These are phyloP conservation scores for Dreissena rostriformis DNA, from an alignment of 1,140 invertebrate genomes.

Conservation along the genomic window DNA sequence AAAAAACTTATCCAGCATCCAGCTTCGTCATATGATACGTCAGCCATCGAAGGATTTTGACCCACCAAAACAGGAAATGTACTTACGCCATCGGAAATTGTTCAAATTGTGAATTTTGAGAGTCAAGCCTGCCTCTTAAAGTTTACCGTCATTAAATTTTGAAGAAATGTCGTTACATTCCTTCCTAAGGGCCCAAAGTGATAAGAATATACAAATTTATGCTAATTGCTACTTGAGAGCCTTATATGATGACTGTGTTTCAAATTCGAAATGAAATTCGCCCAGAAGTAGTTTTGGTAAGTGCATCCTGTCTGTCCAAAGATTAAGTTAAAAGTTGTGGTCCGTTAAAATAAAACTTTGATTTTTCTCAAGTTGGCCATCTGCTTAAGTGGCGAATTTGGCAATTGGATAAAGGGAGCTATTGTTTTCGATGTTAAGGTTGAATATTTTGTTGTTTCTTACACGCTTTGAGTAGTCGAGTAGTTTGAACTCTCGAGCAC, in stretches of 20 bases:
- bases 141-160: constrained; percentile 54
- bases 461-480: no score
- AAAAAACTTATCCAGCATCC: not conserved
- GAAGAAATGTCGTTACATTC: constrained; percentile 44
- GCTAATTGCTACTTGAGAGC: constrained; percentile 46
- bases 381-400: not conserved
- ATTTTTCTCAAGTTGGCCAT: not conserved
- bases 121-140: constrained; percentile 39
- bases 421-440: no score
- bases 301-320: constrained; percentile 39
- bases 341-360: constrained; percentile 25
- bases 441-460: no score
- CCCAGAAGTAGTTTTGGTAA: constrained; percentile 25
- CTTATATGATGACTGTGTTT: constrained; percentile 37
- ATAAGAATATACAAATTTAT: constrained; percentile 25
- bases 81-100: constrained; percentile 22
- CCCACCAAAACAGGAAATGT: constrained; percentile 26
- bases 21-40: not conserved
- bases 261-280: constrained; percentile 51
- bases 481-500: no score
- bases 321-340: constrained; percentile 24
- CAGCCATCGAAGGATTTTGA: constrained; percentile 4
- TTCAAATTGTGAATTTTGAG: constrained; percentile 42
- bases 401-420: no score
- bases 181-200: constrained; percentile 23